Conservation (phyloP, 2,888 invertebrate species). For the Hydriomena furcata region DNA sequence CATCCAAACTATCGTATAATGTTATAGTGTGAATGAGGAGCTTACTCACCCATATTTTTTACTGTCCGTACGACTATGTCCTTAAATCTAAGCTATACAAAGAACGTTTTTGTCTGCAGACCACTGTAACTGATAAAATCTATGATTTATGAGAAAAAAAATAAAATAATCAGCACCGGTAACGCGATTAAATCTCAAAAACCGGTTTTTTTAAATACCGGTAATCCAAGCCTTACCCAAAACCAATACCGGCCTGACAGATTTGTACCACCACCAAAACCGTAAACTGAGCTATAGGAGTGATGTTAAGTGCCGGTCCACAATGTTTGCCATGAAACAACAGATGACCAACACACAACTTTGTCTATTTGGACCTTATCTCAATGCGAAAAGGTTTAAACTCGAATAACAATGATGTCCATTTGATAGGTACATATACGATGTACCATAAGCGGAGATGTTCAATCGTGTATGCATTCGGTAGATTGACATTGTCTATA, state of each 20-base stretch:
- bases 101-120: too few relatives aligned
- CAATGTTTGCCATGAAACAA: slow-evolving; percentile 33
- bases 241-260: slow-evolving; percentile 26
- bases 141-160: too few relatives aligned
- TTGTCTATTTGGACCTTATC: slow-evolving; percentile 3
- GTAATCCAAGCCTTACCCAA: too few relatives aligned
- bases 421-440: slow-evolving; percentile 37
- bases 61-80: too few relatives aligned
- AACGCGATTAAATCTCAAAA: too few relatives aligned
- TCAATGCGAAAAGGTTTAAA: slow-evolving; percentile 9
- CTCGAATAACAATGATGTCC: slow-evolving; percentile 14
- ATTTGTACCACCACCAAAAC: slow-evolving; percentile 33
- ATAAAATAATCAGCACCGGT: too few relatives aligned
- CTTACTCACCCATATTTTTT: too few relatives aligned
- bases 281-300: slow-evolving; percentile 41
- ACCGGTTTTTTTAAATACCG: too few relatives aligned
- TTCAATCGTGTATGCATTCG: slow-evolving; percentile 42
- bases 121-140: too few relatives aligned
- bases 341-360: slow-evolving; percentile 24
- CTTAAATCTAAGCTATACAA: too few relatives aligned
- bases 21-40: too few relatives aligned
- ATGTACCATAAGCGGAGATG: slow-evolving; percentile 40
- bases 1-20: too few relatives aligned
- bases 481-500: slow-evolving; percentile 43
- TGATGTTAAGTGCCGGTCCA: slow-evolving; percentile 40